Base-by-base conservation (phyloP, 2,113 vertebrate species). In the Caretta caretta region DNA sequence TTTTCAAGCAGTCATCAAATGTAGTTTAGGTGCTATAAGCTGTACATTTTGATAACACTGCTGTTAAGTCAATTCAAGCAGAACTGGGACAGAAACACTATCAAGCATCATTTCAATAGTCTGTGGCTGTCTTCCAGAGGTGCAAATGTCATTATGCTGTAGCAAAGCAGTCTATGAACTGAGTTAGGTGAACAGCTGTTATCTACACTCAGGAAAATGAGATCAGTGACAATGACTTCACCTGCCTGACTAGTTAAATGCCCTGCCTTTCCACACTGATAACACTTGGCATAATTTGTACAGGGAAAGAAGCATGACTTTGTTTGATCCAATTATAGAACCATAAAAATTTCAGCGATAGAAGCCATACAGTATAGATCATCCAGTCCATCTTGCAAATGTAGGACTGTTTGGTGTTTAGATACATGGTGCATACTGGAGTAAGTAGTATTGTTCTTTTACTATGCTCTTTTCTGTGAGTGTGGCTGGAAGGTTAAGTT, bases 121-220 rank as follows among this genome's bases (percentile, higher is more conserved):
- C 0, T 93, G 86, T 96, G 94, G 95, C 96, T 93, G 59, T 94
- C 87, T 93, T 97, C 92, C 96, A 96, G 85, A 69, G 93, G 51
- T 94, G 84, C 78, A 93, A 96, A 93, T 95, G 94, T 87, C 93
- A 96, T 95, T 90, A 86, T 51, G 59, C 46, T 57, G 59, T 29
- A 92, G 82, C 87, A 93, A 93, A 93, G 84, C 38, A 87, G 80
- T 8, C 76, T 86, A 46, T 2, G 85, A 95, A 95, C 95, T 12
- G 22, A 90, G 91, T 96, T 94, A 97, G 83, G 79, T 84, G 84
- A 96, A 80, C 69, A 95, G 78, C 35, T 3, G 1, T 86, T 97
- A 97, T 97, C 96, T 94, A 88, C 92, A 90, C 83, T 94, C 92
- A 56, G 94, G n/a, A 95, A 97, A 96, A 94, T 92, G 93, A 16